Base-by-base conservation (phyloP, 2,888 invertebrate species). In the Drosophila fulvimacula region DNA sequence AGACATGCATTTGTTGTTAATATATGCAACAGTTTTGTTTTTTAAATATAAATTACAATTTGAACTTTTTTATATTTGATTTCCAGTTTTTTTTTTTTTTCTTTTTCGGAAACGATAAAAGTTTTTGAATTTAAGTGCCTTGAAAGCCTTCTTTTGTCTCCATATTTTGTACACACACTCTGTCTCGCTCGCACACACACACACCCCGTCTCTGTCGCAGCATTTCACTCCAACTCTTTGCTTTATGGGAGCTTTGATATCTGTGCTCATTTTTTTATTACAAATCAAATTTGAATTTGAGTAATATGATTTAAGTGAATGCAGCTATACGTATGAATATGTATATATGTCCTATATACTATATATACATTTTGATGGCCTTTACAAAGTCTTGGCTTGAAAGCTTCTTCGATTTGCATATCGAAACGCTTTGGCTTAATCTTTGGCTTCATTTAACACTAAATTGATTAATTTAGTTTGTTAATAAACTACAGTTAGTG, bases 361-460 rank as follows among this genome's bases (percentile, higher is more conserved):
- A 27, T 9, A 10, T 9, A 19, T 21, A 13, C 15, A 36, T 38
- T 9, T n/a, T 17, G 34, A 17, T 41, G 17, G 41, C 41, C 19
- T 19, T 19, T 19, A 19, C 5, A 21, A 0, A 24, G 24, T 9
- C 27, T 88, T 58, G 84, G 62, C 81, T 90, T 85, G 79, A 85
- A 85, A 83, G 76, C 83, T 73, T 63, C 13, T 51, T 46, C 46
- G 57, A 81, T 88, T 82, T 74, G 73, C 69, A 82, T 82, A 69
- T 58, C 60, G 41, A 59, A 62, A 9, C n/a, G n/a, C n/a, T 34
- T 59, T 13, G 19, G 9, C 15, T 36, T 15, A 30, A 48, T 41
- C 41, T 60, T 48, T 46, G 9, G 15, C 27, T 11, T 30, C 38
- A 66, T 62, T 76, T 62, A 60, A 62, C 59, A 75, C 44, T 32